These are phyloP conservation scores for Leucoptera coffeella DNA, from an alignment of 2,888 invertebrate species.

Conservation along the genomic window DNA sequence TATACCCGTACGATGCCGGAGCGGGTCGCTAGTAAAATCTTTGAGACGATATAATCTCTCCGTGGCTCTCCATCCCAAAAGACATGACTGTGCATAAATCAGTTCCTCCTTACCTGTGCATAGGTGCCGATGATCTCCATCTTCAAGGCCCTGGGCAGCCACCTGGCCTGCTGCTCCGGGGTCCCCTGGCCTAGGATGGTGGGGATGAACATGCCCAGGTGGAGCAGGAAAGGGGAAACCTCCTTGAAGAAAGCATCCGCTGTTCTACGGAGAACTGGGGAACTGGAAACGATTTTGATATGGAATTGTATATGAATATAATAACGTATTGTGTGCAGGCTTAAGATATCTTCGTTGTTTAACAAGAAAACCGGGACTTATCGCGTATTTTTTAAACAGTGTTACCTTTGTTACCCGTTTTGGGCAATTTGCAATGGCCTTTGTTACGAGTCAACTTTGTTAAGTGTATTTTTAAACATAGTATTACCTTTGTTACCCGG, in stretches of 20 bases:
- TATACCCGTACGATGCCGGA: too few species aligned
- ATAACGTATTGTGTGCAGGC: too few species aligned
- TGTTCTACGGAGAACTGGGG: conserved; percentile 17
- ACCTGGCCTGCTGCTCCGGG: conserved; percentile 76
- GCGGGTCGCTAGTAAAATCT: not conserved
- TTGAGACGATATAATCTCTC: not conserved
- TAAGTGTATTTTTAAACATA: too few species aligned
- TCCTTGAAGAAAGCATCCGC: conserved; percentile 60
- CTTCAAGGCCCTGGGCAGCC: conserved; percentile 74
- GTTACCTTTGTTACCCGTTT: too few species aligned
- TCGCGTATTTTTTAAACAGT: too few species aligned
- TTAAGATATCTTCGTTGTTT: too few species aligned
- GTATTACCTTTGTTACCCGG: too few species aligned
- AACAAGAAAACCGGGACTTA: too few species aligned
- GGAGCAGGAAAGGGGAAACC: conserved; percentile 66
- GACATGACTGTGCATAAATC: not conserved
- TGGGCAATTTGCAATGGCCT: too few species aligned
- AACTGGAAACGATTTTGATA: too few species aligned
- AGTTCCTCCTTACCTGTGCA: conserved; percentile 68
- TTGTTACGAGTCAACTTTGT: too few species aligned
- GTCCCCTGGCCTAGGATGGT: conserved; percentile 84
- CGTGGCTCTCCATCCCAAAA: not conserved
- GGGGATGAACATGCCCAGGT: conserved; percentile 88
- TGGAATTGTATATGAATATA: too few species aligned
- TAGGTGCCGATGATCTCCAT: conserved; percentile 87